Conservation (phyloP, 2,113 vertebrate species). For the Rhombomys opimus region DNA sequence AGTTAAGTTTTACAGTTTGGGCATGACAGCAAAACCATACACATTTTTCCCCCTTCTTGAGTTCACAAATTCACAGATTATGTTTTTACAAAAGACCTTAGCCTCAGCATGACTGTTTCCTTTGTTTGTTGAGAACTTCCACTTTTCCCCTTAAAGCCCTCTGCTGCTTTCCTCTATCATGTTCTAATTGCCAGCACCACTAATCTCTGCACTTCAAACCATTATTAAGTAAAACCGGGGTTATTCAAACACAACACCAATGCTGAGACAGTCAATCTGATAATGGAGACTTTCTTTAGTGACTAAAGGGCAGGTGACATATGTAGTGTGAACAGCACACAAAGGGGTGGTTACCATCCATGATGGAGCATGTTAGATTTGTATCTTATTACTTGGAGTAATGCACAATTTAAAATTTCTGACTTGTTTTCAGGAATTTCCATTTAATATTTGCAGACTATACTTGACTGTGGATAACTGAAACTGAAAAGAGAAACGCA, state of each 20-base stretch:
- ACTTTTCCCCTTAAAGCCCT: background rate
- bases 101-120: background rate
- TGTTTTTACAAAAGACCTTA: background rate
- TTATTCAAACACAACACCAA: background rate
- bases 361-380: too few relatives aligned
- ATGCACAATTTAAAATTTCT: background rate
- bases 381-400: background rate
- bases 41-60: background rate
- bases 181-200: background rate
- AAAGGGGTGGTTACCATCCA: background rate
- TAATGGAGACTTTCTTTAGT: background rate
- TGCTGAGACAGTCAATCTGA: background rate
- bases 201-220: background rate
- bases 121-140: conserved; percentile 22
- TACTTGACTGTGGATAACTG: background rate
- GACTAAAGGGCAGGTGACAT: background rate
- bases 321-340: background rate
- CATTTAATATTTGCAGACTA: background rate
- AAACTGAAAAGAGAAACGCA: background rate
- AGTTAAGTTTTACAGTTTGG: background rate
- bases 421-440: background rate
- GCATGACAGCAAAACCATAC: conserved; percentile 11
- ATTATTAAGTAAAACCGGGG: background rate
- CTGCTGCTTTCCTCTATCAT: background rate
- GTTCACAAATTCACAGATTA: background rate